These are phyloP conservation scores for Balanococcus diminutus DNA, from an alignment of 2,888 invertebrate genomes.

Conservation along the genomic window DNA sequence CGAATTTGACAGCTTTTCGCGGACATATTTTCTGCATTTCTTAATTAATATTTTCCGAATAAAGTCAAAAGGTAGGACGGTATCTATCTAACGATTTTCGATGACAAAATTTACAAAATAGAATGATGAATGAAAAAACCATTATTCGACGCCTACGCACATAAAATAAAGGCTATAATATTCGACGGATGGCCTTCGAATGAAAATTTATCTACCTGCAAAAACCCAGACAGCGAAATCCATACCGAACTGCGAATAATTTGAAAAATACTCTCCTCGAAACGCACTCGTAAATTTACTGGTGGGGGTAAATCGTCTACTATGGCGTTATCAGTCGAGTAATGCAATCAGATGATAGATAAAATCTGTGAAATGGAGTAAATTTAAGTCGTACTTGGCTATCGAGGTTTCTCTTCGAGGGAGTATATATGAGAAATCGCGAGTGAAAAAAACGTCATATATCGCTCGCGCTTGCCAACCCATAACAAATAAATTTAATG, in stretches of 20 bases:
- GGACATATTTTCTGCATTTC: background rate
- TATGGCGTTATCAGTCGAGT: background rate
- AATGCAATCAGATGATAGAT: background rate
- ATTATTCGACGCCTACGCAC: background rate
- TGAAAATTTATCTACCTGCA: background rate
- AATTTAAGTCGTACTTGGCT: background rate
- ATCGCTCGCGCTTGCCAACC: conserved; percentile 9
- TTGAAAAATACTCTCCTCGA: background rate
- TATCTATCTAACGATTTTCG: background rate
- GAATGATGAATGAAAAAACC: too few species aligned
- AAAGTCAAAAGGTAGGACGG: background rate
- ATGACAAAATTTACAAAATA: background rate
- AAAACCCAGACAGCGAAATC: background rate
- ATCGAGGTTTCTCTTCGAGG: background rate
- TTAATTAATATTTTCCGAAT: background rate
- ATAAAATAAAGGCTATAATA: background rate
- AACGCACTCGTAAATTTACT: background rate
- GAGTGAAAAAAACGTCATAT: conserved; percentile 37
- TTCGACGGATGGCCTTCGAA: background rate
- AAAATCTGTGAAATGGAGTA: background rate
- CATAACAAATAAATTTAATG: conserved; percentile 43
- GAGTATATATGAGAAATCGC: conserved; percentile 4
- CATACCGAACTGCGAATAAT: background rate
- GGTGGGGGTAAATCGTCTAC: background rate
- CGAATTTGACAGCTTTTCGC: background rate